Percentiles rank a stretch among this genome's conserved stretches.
Conservation (phyloP, 2,888 invertebrate genomes). For the Trilocha varians region DNA sequence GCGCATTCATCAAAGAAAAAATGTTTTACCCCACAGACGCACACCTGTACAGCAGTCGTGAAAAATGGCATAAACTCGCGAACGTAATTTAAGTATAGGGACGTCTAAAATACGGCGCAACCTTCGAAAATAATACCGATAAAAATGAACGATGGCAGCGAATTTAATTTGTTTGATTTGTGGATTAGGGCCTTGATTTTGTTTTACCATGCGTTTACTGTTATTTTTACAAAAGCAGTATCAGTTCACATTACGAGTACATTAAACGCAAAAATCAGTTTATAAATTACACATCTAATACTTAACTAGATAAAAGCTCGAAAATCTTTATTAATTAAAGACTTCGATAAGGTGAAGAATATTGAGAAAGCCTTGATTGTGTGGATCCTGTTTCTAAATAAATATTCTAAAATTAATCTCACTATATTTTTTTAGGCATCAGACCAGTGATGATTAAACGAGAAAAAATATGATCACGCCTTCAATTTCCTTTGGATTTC, state of each 20-base stretch:
- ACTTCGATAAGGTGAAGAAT: too few species aligned
- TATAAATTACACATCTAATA: too few species aligned
- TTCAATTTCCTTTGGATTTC: constrained; percentile 17
- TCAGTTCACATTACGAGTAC: too few species aligned
- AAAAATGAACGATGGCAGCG: not conserved
- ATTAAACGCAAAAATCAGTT: too few species aligned
- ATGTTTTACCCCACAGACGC: constrained; percentile 29
- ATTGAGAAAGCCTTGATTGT: too few species aligned
- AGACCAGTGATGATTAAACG: not conserved
- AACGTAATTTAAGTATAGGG: constrained; percentile 17
- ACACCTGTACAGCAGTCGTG: constrained; percentile 22
- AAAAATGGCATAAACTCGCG: constrained; percentile 32
- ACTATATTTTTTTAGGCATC: too few species aligned
- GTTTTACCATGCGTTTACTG: not conserved
- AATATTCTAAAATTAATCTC: too few species aligned
- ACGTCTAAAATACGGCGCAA: constrained; percentile 15
- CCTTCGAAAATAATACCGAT: constrained; percentile 5
- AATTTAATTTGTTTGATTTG: not conserved
- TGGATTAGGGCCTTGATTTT: not conserved
- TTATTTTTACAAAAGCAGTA: not conserved
- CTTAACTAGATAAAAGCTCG: too few species aligned
- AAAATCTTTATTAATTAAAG: too few species aligned
- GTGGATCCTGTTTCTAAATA: too few species aligned
- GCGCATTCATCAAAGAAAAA: constrained; percentile 43
- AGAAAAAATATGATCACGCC: not conserved